These are phyloP conservation scores for Lophochroa leadbeateri DNA, from an alignment of 2,113 vertebrate species.

Conservation along the genomic window DNA sequence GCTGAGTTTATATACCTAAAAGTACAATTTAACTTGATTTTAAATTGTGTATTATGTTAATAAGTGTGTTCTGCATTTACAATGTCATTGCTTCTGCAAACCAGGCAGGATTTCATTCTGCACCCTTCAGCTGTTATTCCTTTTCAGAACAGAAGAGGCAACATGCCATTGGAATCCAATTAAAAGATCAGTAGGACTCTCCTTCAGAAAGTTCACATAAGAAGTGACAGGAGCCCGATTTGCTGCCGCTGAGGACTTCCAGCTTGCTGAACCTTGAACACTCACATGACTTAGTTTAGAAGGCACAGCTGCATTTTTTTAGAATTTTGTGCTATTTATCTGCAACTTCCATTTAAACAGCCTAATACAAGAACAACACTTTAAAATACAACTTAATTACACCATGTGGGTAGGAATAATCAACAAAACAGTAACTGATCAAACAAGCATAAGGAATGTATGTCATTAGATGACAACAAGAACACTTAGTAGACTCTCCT, in stretches of 20 bases:
- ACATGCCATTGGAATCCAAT: not conserved
- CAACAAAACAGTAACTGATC: not conserved
- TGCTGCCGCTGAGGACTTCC: not conserved
- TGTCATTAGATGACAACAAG: not conserved
- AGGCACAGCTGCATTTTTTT: not conserved
- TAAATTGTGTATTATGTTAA: not conserved
- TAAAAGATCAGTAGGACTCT: not conserved
- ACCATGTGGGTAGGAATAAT: not conserved
- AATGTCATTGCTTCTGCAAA: not conserved
- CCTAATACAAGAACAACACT: not conserved
- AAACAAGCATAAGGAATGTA: not conserved
- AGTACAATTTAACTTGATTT: not conserved
- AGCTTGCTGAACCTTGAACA: not conserved
- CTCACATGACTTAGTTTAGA: not conserved
- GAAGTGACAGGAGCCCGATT: not conserved
- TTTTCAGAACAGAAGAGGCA: not conserved
- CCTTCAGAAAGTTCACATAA: not conserved
- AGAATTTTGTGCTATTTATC: not conserved
- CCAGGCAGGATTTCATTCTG: not conserved
- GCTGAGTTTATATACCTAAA: not conserved
- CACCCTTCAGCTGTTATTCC: not conserved
- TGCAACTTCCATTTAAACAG: not conserved
- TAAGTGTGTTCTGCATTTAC: not conserved
- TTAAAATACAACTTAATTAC: not conserved
- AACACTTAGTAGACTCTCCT: slow-evolving; percentile 2